Evolutionary conservation across 2,113 vertebrate species (phyloP).

Genomic region (Plecturocebus donacophilus): DNA sequence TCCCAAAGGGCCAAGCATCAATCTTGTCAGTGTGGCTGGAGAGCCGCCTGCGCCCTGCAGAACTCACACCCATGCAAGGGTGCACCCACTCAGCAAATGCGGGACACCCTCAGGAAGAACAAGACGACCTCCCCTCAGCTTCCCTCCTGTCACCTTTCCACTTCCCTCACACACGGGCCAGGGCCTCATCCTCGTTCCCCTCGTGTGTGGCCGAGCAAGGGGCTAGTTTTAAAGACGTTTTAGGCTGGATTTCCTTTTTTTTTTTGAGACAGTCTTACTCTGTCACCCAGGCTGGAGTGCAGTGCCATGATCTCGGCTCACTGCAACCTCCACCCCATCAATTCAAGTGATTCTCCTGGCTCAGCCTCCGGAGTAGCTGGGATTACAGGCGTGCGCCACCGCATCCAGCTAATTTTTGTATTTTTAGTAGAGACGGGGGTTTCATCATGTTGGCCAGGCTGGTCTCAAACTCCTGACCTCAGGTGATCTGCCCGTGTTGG

Average conservation of each 20-base stretch:
- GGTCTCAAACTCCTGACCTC: neutral
- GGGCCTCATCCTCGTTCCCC: neutral
- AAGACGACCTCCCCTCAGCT: accelerated
- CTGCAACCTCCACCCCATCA: neutral
- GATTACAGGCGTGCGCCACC: neutral
- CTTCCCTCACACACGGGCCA: neutral
- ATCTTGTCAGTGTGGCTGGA: neutral
- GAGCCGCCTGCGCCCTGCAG: no score
- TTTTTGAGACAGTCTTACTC: neutral
- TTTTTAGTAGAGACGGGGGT: neutral
- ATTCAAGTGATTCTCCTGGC: neutral
- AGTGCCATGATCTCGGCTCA: neutral
- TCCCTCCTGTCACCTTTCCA: accelerated
- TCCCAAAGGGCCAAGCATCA: accelerated
- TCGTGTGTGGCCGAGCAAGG: neutral
- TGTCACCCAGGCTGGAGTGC: neutral
- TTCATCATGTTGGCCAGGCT: neutral
- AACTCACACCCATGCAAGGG: accelerated
- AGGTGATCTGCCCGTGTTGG: neutral
- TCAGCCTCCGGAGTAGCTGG: neutral
- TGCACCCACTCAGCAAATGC: accelerated
- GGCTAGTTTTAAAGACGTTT: neutral
- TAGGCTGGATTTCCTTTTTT: neutral
- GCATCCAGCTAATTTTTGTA: neutral
- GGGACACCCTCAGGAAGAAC: neutral